These are phyloP conservation scores for Drosophila glabriapex DNA, from an alignment of 2,888 invertebrate genomes.

Conservation along the genomic window DNA sequence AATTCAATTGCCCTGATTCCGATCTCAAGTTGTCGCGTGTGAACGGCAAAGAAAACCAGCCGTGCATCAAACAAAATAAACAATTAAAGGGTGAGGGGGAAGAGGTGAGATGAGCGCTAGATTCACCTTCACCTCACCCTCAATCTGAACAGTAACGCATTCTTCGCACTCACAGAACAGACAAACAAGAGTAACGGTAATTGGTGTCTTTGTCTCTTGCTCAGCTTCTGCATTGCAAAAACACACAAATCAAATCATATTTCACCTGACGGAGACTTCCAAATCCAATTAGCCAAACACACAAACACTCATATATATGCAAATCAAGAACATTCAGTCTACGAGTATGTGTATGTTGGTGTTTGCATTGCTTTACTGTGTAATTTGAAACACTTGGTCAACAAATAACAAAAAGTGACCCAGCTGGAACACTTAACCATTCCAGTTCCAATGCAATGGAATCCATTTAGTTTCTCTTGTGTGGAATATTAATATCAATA, in stretches of 20 bases:
- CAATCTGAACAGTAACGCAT: conserved; percentile 12
- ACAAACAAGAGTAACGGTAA: conserved; percentile 18
- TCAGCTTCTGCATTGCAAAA: conserved; percentile 22
- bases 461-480: conserved; percentile 1
- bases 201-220: conserved; percentile 8
- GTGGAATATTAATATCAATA: conserved; percentile 1
- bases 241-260: conserved; percentile 21
- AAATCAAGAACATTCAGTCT: conserved; percentile 18
- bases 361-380: conserved; percentile 14
- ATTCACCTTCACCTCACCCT: conserved; percentile 27
- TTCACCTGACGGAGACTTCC: conserved; percentile 40
- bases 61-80: conserved; percentile 15
- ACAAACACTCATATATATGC: neutral
- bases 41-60: conserved; percentile 7
- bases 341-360: neutral
- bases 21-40: conserved; percentile 23
- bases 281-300: conserved; percentile 57
- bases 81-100: conserved; percentile 1
- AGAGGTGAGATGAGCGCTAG: neutral
- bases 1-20: conserved; percentile 24
- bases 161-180: conserved; percentile 13
- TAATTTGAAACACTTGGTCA: conserved; percentile 23
- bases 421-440: conserved; percentile 7
- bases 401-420: conserved; percentile 14
- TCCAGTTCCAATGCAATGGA: conserved; percentile 17